Evolutionary conservation across 2,888 invertebrate genomes (phyloP).

Genomic region (Anagyrus pseudococci): DNA sequence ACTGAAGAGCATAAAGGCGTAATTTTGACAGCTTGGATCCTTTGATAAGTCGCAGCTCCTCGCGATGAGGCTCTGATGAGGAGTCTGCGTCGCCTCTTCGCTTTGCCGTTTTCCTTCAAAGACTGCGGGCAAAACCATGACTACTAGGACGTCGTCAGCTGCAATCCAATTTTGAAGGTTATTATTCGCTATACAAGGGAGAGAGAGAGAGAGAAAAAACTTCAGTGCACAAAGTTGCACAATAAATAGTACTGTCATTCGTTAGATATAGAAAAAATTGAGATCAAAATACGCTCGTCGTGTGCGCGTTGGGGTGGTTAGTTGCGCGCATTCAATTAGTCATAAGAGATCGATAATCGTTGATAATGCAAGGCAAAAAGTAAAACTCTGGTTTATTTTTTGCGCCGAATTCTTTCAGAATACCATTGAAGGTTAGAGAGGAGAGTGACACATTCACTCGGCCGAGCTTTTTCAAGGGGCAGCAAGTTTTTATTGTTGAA

Average conservation of each 20-base stretch:
- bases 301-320: not conserved
- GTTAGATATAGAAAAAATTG: not conserved
- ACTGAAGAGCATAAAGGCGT: too few species aligned
- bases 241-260: not conserved
- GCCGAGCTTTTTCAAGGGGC: slow-evolving; percentile 33
- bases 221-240: not conserved
- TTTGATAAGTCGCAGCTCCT: too few species aligned
- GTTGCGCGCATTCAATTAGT: too few species aligned
- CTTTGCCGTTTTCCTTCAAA: too few species aligned
- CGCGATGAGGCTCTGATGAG: too few species aligned
- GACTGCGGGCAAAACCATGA: too few species aligned
- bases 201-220: not conserved
- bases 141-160: too few species aligned
- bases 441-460: slow-evolving; percentile 25
- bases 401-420: slow-evolving; percentile 34
- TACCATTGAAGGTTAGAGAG: slow-evolving; percentile 40
- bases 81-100: too few species aligned
- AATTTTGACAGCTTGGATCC: too few species aligned
- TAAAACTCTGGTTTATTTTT: too few species aligned
- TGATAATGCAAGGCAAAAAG: not conserved
- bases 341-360: too few species aligned
- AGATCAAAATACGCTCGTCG: not conserved
- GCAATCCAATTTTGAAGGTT: not conserved
- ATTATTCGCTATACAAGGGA: not conserved
- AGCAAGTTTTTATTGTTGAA: slow-evolving; percentile 28